Evolutionary conservation across 2,113 vertebrate genomes (phyloP), one percentile per base, ranked within the genome.

Genomic region (Colossoma macropomum): DNA sequence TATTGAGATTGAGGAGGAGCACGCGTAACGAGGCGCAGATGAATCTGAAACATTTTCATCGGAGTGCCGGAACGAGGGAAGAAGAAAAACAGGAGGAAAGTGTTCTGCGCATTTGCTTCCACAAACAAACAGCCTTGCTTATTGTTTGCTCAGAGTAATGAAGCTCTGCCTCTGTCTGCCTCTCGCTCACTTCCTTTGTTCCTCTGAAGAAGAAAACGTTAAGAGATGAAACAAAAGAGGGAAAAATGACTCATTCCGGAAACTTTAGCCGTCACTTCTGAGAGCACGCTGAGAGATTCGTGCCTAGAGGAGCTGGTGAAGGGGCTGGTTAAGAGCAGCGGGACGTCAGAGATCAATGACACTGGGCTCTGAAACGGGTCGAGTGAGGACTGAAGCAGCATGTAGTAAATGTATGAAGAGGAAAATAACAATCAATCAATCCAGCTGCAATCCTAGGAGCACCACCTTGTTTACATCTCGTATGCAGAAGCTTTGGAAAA

Each of bases 1-100:
- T 85, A 87, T 73, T 38, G 78, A 54, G 84, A 89, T 81, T 21
- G 41, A 89, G 85, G 83, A 82, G 59, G 70, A 83, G 84, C 71
- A 28, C 77, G 84, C 71, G 76, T 75, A 84, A 87, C 82, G 85
- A 83, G 84, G 72, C 7, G 45, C 15, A 75, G 68, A 15, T 17
- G 63, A 85, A 85, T 63, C 60, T 70, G 34, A 63, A 50, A 60
- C 71, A 80, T n/a, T 79, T 71, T 77, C 12, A 45, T 45, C 62
- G 56, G 75, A 81, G 73, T 76, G 62, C 25, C 70, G 12, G n/a
- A 30, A 60, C 34, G 63, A 13, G 12, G n/a, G n/a, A 19, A 23
- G 17, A 15, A 16, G n/a, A 0, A 6, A 21, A 15, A 54, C n/a
- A 1, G 16, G 16, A 12, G 3, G 62, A 48, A 28, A 11, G 79